phyloP scores from a whole-genome alignment of 2,797 vertebrate genomes.

The Triplophysa bombifrons region DNA sequence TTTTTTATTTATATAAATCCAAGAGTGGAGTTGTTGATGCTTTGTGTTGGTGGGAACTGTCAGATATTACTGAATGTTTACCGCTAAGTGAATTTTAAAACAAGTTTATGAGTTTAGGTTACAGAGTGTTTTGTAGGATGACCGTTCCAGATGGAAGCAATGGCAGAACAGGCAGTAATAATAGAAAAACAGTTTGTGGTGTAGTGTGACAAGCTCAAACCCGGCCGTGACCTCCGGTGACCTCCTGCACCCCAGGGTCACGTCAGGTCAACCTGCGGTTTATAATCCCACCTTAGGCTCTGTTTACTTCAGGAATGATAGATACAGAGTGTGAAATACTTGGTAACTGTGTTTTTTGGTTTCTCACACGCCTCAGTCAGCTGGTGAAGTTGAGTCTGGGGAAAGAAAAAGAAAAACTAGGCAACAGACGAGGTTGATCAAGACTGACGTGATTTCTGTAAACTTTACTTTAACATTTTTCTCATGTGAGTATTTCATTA shows the following conservation, averaged over 20 bases:
- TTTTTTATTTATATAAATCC: too few relatives aligned
- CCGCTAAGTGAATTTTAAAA: conserved; percentile 1
- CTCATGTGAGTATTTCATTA: too few relatives aligned
- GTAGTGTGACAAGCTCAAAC: conserved; percentile 23
- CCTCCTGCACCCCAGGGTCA: conserved; percentile 42
- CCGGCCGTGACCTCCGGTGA: conserved; percentile 13
- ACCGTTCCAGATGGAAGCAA: neutral
- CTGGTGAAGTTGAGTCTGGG: conserved; percentile 13
- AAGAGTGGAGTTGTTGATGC: neutral
- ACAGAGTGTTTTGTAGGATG: neutral
- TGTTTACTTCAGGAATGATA: conserved; percentile 52
- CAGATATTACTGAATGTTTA: neutral
- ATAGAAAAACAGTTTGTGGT: neutral
- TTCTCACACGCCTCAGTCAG: neutral
- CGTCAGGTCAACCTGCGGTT: conserved; percentile 59
- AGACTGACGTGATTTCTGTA: neutral
- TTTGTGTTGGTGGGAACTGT: neutral
- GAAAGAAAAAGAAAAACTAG: neutral
- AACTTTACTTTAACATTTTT: neutral
- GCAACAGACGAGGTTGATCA: neutral
- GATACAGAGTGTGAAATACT: conserved; percentile 61
- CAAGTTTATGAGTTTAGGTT: neutral
- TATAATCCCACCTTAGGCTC: conserved; percentile 60
- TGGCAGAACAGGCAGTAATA: conserved; percentile 8
- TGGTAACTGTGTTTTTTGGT: conserved; percentile 56